Evolutionary conservation across 2,888 invertebrate species (phyloP).

Genomic region (Eueremaeus valkanovi): DNA sequence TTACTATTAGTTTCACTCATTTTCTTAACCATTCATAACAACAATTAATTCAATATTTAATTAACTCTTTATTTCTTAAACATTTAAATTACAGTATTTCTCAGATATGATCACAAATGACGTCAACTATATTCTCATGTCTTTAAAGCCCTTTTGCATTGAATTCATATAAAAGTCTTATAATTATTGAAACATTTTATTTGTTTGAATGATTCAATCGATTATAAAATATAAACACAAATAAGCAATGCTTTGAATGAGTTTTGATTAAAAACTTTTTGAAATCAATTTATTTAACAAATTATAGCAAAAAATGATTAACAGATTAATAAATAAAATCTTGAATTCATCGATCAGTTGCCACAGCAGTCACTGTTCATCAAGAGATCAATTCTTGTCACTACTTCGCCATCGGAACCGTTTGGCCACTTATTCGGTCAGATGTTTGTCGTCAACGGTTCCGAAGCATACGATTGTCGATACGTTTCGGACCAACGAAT

Average conservation of each 20-base stretch:
- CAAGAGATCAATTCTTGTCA: neutral
- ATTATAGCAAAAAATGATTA: neutral
- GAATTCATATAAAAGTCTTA: too few relatives aligned
- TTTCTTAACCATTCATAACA: neutral
- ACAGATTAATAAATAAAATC: neutral
- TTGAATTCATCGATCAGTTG: neutral
- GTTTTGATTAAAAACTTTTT: neutral
- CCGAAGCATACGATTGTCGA: neutral
- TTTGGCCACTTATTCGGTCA: neutral
- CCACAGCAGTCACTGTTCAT: neutral
- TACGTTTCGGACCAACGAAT: constrained; percentile 34
- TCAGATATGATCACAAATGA: too few relatives aligned
- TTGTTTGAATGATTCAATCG: too few relatives aligned
- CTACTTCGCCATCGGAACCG: neutral
- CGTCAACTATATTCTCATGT: too few relatives aligned
- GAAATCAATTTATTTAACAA: neutral
- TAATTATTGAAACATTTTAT: too few relatives aligned
- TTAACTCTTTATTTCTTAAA: neutral
- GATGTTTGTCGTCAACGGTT: neutral
- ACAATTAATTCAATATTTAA: neutral
- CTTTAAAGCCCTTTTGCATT: too few relatives aligned
- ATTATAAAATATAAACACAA: neutral
- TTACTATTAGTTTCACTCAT: neutral
- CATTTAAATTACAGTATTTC: too few relatives aligned
- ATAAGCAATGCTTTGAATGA: neutral